Evolutionary conservation across 1,140 invertebrate genomes (phyloP).

Genomic region (Eumeta japonica): DNA sequence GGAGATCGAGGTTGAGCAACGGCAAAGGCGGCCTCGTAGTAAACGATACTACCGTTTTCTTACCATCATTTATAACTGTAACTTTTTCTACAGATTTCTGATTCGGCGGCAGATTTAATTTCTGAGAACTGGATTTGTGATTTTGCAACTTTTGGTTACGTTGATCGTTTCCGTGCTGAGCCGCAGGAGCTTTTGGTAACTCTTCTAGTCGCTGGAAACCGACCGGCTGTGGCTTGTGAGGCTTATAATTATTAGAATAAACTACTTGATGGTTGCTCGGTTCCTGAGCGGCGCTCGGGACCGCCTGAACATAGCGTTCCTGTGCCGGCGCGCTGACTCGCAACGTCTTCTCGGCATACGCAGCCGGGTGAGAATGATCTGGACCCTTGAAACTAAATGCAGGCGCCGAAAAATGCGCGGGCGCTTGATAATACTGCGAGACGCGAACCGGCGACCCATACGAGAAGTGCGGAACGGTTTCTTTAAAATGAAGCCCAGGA

Average conservation of each 20-base stretch:
- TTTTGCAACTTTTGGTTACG: constrained; percentile 13
- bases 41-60: constrained; percentile 31
- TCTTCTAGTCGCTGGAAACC: constrained; percentile 16
- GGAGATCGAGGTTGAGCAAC: constrained; percentile 34
- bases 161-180: constrained; percentile 8
- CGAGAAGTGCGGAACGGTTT: constrained; percentile 27
- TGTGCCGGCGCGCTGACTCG: background rate
- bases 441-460: constrained; percentile 22
- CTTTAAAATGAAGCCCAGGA: constrained; percentile 27
- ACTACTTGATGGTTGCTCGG: constrained; percentile 23
- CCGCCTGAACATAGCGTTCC: background rate
- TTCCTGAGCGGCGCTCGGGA: background rate
- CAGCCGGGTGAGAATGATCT: constrained; percentile 16
- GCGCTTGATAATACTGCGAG: constrained; percentile 21
- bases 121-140: too few species aligned
- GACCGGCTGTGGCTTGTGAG: constrained; percentile 8
- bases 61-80: constrained; percentile 28
- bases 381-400: constrained; percentile 10
- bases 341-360: constrained; percentile 18
- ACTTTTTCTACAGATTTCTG: too few species aligned
- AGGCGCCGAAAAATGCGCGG: constrained; percentile 12
- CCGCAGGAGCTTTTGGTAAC: constrained; percentile 8
- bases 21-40: constrained; percentile 37
- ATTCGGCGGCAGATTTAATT: too few species aligned
- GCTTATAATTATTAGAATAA: constrained; percentile 17